Evolutionary conservation across 2,888 invertebrate genomes (phyloP).

Genomic region (Prostheceraeus crozeri): DNA sequence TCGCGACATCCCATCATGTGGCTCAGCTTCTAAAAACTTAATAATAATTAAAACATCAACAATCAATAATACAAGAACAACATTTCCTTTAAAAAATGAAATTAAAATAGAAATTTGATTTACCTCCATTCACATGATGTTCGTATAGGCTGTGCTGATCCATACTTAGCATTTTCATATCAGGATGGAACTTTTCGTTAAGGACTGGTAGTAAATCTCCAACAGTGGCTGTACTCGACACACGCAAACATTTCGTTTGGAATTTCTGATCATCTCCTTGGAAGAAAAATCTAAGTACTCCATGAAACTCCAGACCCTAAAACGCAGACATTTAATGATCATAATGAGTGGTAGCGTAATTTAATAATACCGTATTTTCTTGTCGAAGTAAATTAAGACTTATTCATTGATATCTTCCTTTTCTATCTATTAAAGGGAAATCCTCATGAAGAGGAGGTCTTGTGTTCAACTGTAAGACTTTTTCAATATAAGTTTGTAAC

Average conservation of each 20-base stretch:
- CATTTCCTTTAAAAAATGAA: too few species aligned
- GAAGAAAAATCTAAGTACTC: conserved; percentile 98
- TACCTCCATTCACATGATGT: conserved; percentile 68
- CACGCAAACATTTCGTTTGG: conserved; percentile 95
- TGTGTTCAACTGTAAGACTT: too few species aligned
- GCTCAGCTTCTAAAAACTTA: too few species aligned
- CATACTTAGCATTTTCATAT: conserved; percentile 81
- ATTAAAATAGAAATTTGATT: conserved; percentile 39
- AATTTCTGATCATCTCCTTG: conserved; percentile 92
- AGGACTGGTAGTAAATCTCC: conserved; percentile 90
- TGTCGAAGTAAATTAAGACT: too few species aligned
- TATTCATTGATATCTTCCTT: too few species aligned
- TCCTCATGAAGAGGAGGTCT: too few species aligned
- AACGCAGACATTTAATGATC: conserved; percentile 50
- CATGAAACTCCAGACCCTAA: conserved; percentile 93
- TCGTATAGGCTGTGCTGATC: conserved; percentile 61
- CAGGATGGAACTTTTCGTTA: conserved; percentile 97
- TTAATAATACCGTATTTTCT: not conserved
- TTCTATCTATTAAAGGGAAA: too few species aligned
- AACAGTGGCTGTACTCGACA: conserved; percentile 89
- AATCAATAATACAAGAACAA: too few species aligned
- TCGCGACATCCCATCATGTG: too few species aligned
- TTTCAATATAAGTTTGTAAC: too few species aligned
- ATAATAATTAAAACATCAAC: too few species aligned
- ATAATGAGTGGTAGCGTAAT: not conserved